Evolutionary conservation across 2,113 vertebrate species (phyloP).

Genomic region (Myotis brandtii): DNA sequence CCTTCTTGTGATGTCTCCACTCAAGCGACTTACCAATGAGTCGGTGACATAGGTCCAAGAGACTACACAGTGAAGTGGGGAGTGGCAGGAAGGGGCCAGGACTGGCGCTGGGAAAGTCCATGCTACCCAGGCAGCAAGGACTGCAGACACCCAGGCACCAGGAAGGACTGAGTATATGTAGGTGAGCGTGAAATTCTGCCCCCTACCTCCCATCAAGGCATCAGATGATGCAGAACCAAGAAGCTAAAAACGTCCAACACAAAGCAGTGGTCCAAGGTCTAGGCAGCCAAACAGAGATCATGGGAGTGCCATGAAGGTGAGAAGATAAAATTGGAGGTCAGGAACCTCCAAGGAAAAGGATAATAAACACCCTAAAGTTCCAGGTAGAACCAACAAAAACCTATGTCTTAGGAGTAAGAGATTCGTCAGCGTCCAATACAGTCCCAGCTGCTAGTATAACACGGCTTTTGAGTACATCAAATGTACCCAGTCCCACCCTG

Average conservation of each 20-base stretch:
- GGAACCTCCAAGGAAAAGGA: neutral
- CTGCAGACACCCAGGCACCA: neutral
- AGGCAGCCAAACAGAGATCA: neutral
- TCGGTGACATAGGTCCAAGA: neutral
- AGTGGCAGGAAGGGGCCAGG: neutral
- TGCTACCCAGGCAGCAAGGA: neutral
- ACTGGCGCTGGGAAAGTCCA: neutral
- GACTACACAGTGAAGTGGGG: neutral
- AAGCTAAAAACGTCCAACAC: neutral
- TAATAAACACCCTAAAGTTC: too few species aligned
- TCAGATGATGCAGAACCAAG: neutral
- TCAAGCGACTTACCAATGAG: neutral
- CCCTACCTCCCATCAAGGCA: neutral
- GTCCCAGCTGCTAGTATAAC: neutral
- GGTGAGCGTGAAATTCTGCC: neutral
- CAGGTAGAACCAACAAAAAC: neutral
- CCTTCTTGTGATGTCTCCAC: neutral
- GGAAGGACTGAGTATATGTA: neutral
- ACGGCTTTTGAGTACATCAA: neutral
- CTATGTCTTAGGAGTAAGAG: neutral
- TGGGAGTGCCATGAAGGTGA: neutral
- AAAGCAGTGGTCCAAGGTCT: neutral
- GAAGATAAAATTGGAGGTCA: neutral
- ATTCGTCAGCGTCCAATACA: fast-evolving
- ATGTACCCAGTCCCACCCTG: neutral